Percentiles rank a stretch among this genome's conserved stretches.
phyloP scores from a whole-genome alignment of 1,140 invertebrate genomes.

The Dreissena rostriformis region DNA sequence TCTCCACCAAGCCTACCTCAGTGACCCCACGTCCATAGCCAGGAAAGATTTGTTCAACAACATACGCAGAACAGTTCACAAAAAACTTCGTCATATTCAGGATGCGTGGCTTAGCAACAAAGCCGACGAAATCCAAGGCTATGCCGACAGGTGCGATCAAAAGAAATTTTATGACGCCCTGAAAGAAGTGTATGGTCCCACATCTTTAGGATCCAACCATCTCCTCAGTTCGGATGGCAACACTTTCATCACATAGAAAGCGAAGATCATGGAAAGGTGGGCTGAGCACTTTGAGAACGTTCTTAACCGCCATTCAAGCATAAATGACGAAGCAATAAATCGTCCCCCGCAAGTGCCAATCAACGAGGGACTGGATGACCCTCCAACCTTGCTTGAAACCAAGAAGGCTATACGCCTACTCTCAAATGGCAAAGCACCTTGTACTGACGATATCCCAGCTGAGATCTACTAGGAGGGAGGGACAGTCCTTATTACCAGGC shows the following conservation, averaged over 20 bases:
- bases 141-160: constrained; percentile 39
- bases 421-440: constrained; percentile 4
- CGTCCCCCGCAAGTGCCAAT: not conserved
- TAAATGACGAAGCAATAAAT: constrained; percentile 13
- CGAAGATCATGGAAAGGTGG: constrained; percentile 2
- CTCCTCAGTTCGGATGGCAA: constrained; percentile 23
- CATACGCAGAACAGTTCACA: constrained; percentile 30
- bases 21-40: not conserved
- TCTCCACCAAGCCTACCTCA: not conserved
- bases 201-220: constrained; percentile 47
- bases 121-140: constrained; percentile 57
- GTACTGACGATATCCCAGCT: constrained; percentile 51
- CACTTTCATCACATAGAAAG: not conserved
- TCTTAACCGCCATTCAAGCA: not conserved
- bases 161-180: constrained; percentile 52
- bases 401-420: constrained; percentile 24
- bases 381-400: not conserved
- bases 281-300: constrained; percentile 5
- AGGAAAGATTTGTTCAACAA: constrained; percentile 23
- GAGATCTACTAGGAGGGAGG: constrained; percentile 54
- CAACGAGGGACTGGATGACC: not conserved
- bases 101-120: constrained; percentile 44
- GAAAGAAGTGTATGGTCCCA: constrained; percentile 55
- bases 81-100: constrained; percentile 14
- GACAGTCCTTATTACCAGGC: not conserved